Conservation (phyloP, 2,888 invertebrate species). For the Automeris io region DNA sequence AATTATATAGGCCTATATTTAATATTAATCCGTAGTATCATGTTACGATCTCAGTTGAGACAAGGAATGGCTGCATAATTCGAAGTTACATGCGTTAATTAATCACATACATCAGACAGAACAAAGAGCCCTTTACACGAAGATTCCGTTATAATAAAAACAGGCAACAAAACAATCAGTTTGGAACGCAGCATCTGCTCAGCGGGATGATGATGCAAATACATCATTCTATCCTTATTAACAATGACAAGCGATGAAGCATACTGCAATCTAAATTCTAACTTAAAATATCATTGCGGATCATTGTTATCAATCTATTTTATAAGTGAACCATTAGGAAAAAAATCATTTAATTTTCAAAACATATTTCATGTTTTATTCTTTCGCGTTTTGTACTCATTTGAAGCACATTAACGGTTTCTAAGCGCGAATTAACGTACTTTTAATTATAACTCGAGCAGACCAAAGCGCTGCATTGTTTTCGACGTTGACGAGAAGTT, state of each 20-base stretch:
- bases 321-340: not conserved
- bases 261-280: constrained; percentile 12
- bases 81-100: constrained; percentile 3
- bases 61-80: not conserved
- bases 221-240: constrained; percentile 13
- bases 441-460: no score
- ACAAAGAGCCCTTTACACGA: constrained; percentile 1
- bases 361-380: not conserved
- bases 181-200: constrained; percentile 1
- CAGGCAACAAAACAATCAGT: not conserved
- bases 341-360: not conserved
- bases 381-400: no score
- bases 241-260: constrained; percentile 13
- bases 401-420: no score
- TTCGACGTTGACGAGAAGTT: no score
- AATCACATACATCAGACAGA: constrained; percentile 3
- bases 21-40: not conserved
- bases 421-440: no score
- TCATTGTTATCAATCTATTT: constrained; percentile 5
- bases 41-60: not conserved
- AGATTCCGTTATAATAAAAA: constrained; percentile 2
- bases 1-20: no score
- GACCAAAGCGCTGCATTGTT: no score
- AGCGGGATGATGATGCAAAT: constrained; percentile 10
- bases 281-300: constrained; percentile 13